Evolutionary conservation across 2,113 vertebrate species (phyloP).

Genomic region (Pleuronectes platessa): DNA sequence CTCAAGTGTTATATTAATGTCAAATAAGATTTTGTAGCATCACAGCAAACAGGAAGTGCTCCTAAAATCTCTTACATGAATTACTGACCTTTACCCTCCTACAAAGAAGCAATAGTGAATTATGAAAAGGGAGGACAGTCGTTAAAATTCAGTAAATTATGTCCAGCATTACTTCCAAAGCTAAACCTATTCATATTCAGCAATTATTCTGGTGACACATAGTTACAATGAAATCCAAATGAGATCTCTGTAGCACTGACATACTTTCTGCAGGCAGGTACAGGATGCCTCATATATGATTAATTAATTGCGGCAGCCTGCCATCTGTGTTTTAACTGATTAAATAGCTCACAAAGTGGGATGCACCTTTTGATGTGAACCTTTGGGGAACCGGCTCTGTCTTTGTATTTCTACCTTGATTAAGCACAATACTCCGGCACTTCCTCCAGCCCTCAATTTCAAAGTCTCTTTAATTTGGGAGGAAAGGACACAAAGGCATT

Average conservation of each 20-base stretch:
- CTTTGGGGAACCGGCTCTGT: slow-evolving; percentile 76
- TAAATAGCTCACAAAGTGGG: slow-evolving; percentile 85
- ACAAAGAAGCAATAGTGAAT: not conserved
- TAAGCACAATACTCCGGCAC: slow-evolving; percentile 78
- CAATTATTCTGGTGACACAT: slow-evolving; percentile 72
- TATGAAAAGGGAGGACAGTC: not conserved
- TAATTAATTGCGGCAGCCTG: slow-evolving; percentile 84
- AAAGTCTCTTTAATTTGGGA: slow-evolving; percentile 83
- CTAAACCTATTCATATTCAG: slow-evolving; percentile 55
- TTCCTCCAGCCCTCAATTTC: slow-evolving; percentile 73
- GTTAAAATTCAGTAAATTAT: slow-evolving; percentile 56
- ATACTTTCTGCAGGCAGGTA: slow-evolving; percentile 81
- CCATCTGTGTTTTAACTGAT: slow-evolving; percentile 87
- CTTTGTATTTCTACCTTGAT: slow-evolving; percentile 84
- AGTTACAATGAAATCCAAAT: slow-evolving; percentile 77
- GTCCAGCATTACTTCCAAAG: slow-evolving; percentile 46
- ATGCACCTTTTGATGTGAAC: slow-evolving; percentile 85
- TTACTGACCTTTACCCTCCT: slow-evolving; percentile 1
- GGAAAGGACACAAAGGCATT: slow-evolving; percentile 78
- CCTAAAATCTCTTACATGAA: not conserved
- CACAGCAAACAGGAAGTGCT: not conserved
- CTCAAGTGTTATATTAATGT: not conserved
- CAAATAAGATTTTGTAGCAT: not conserved
- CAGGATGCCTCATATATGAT: slow-evolving; percentile 83
- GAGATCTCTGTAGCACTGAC: slow-evolving; percentile 81